Evolutionary conservation across 1,140 invertebrate genomes (phyloP), one percentile per base, ranked within the genome.

Genomic region (Drosophila pandora): DNA sequence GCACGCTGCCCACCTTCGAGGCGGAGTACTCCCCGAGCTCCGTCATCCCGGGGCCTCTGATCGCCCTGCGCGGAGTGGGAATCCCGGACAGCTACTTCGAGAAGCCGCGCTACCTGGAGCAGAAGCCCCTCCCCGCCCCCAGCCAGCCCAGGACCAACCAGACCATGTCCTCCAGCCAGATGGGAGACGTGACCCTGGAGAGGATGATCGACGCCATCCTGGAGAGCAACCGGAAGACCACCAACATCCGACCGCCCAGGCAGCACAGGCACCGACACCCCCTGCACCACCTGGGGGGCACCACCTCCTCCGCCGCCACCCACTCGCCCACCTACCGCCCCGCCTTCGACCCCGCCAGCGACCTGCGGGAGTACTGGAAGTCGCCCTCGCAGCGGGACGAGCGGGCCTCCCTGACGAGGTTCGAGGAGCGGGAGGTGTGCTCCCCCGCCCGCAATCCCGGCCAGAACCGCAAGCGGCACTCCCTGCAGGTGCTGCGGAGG

Each of bases 201-300:
- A 81, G 83, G 22, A 92, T 92, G 91, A 91, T 92, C 58, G 90
- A 92, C 54, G 90, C 90, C 22, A 91, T 91, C 12, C 56, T 92
- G 13, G 81, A 90, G 69, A 91, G 90, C 68, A 89, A 83, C 12
- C 82, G 76, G n/a, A 90, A 79, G 68, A 54, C 70, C 47, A 17
- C 65, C 9, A 3, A 30, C 55, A 54, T 60, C 53, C 34, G 47
- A 2, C 52, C 7, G 13, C 50, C 12, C 0, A 25, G 60, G 8
- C 65, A 47, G 6, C 63, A 43, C 12, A 41, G 22, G 10, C 63
- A 22, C 28, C 71, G 65, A 39, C 39, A 22, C 7, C 41, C n/a
- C 3, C 5, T 13, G 41, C 41, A 43, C n/a, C 41, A 21, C 13
- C 41, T 17, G 41, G 21, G 5, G 41, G 41, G 43, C 54, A 43